These are phyloP conservation scores for Ammodytes dubius DNA, from an alignment of 2,113 vertebrate genomes.

Conservation along the genomic window DNA sequence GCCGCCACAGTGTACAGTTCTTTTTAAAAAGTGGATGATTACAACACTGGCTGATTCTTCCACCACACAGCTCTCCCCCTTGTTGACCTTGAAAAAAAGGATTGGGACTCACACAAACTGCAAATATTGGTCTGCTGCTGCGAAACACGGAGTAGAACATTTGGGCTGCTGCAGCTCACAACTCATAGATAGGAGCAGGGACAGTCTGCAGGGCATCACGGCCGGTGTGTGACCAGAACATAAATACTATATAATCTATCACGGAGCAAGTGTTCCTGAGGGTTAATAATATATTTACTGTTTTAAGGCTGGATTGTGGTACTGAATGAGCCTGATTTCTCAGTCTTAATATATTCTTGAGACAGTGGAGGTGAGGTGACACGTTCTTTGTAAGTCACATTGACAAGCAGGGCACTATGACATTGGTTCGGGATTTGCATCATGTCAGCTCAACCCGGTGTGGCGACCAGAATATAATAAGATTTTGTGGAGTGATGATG, in stretches of 20 bases:
- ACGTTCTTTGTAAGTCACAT: slow-evolving; percentile 1
- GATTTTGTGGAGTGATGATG: slow-evolving; percentile 25
- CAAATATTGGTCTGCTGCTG: slow-evolving; percentile 57
- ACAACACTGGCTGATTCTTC: slow-evolving; percentile 52
- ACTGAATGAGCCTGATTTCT: no score
- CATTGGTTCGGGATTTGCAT: slow-evolving; percentile 14
- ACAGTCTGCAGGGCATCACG: background rate
- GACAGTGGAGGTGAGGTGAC: no score
- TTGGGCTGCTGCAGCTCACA: slow-evolving; percentile 37
- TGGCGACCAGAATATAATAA: background rate
- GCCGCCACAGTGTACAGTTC: slow-evolving; percentile 19
- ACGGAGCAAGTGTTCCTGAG: background rate
- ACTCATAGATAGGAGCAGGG: background rate
- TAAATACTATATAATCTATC: background rate
- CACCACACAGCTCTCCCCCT: slow-evolving; percentile 43
- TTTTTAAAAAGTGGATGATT: slow-evolving; percentile 40
- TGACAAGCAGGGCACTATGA: background rate
- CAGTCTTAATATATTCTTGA: background rate
- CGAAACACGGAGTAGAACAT: slow-evolving; percentile 45
- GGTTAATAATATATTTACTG: background rate
- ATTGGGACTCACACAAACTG: slow-evolving; percentile 78
- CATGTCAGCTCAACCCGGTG: slow-evolving; percentile 21
- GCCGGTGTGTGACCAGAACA: background rate
- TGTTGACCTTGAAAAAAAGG: slow-evolving; percentile 75
- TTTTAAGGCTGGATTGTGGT: background rate